These are phyloP conservation scores for Oryzias dopingdopingensis DNA, from an alignment of 2,797 vertebrate species.

Conservation along the genomic window DNA sequence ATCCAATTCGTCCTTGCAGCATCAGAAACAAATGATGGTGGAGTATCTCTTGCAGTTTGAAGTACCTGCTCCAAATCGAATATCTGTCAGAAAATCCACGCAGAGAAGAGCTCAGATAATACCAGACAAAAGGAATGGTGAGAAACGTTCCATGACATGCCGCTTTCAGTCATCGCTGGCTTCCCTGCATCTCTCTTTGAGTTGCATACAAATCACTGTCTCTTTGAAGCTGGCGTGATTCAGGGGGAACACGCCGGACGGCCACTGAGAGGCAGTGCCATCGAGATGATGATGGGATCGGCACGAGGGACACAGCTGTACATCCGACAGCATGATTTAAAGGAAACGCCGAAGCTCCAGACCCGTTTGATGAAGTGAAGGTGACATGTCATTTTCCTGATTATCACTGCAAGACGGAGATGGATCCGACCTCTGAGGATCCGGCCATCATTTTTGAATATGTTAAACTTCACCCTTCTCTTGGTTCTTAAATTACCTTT, in stretches of 20 bases:
- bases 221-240: conserved; percentile 55
- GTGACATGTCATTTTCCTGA: conserved; percentile 29
- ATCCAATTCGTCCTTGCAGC: conserved; percentile 51
- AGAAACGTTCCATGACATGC: conserved; percentile 58
- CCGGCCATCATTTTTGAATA: conserved; percentile 26
- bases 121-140: conserved; percentile 64
- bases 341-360: conserved; percentile 20
- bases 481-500: conserved; percentile 44
- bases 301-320: conserved; percentile 32
- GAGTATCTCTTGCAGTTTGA: conserved; percentile 63
- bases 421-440: conserved; percentile 13
- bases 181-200: conserved; percentile 50
- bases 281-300: conserved; percentile 31
- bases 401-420: conserved; percentile 34
- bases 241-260: conserved; percentile 40
- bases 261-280: conserved; percentile 21
- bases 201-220: conserved; percentile 55
- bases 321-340: conserved; percentile 33
- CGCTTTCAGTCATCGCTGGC: conserved; percentile 34
- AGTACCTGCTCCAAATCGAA: conserved; percentile 61
- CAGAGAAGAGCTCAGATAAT: conserved; percentile 59
- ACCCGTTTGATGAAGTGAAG: conserved; percentile 26
- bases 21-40: conserved; percentile 49
- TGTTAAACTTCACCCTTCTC: conserved; percentile 12
- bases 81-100: conserved; percentile 56